A percentile compares a stretch with the other conserved stretches of the same genome.
Evolutionary conservation across 2,113 vertebrate species (phyloP).

Genomic region (Coryphaenoides rupestris): DNA sequence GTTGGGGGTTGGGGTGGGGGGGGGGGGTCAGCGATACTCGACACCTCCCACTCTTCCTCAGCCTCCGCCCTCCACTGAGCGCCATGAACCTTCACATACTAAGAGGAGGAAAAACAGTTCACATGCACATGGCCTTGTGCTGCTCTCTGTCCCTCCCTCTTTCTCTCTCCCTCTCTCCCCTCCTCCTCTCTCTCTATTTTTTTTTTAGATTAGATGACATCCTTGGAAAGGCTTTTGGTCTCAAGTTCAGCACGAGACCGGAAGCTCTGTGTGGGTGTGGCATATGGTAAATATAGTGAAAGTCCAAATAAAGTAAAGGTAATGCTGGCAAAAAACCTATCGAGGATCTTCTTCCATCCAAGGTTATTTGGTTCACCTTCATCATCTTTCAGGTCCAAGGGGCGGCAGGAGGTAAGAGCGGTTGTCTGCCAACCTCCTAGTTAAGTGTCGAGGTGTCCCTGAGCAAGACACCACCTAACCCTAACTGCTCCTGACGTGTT

Average conservation of each 20-base stretch:
- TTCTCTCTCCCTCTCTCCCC: not conserved
- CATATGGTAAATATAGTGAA: no score
- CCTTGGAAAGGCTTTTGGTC: not conserved
- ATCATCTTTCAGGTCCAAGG: conserved; percentile 9
- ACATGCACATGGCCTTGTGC: conserved; percentile 8
- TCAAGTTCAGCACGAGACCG: not conserved
- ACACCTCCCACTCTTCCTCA: conserved; percentile 58
- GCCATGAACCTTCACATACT: conserved; percentile 58
- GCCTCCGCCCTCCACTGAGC: conserved; percentile 45
- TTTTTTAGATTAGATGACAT: not conserved
- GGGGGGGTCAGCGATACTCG: conserved; percentile 49
- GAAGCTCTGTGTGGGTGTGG: no score
- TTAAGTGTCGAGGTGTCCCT: no score
- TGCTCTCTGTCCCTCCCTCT: not conserved
- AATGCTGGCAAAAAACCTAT: no score
- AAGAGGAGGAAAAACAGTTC: conserved; percentile 47
- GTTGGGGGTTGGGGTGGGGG: no score
- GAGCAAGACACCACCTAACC: no score
- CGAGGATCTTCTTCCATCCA: no score
- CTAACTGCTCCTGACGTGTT: no score
- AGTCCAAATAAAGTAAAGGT: no score
- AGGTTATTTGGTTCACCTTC: conserved; percentile 19
- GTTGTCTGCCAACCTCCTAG: no score
- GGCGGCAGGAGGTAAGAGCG: no score
- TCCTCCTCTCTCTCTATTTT: not conserved